Conservation (phyloP, 2,888 invertebrate genomes). For the Macrosiphum euphorbiae region DNA sequence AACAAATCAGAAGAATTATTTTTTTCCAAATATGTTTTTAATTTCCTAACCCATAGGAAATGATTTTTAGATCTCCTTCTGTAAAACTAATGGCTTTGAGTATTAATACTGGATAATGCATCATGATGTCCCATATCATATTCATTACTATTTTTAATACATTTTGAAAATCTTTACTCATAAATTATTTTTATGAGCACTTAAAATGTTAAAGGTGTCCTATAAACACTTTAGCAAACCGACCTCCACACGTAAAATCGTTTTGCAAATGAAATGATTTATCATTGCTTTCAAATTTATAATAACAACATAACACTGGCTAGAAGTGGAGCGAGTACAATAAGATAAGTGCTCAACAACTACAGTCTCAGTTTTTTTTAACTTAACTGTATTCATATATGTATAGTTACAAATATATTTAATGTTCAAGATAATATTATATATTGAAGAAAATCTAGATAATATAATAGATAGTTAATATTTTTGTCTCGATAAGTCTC, state of each 20-base stretch:
- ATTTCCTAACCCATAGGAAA: neutral
- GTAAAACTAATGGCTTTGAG: neutral
- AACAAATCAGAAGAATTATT: neutral
- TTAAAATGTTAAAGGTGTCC: slow-evolving; percentile 16
- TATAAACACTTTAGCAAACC: slow-evolving; percentile 8
- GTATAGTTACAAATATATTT: neutral
- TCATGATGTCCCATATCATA: neutral
- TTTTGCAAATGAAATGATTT: slow-evolving; percentile 19
- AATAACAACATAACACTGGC: neutral
- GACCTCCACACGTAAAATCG: neutral
- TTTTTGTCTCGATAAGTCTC: no score
- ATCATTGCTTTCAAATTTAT: neutral
- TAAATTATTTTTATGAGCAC: slow-evolving; percentile 38
- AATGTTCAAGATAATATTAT: neutral
- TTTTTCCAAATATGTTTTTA: neutral
- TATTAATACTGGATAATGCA: neutral
- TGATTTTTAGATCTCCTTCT: neutral
- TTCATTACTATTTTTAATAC: slow-evolving; percentile 15
- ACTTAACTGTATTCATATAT: neutral
- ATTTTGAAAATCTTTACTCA: slow-evolving; percentile 7
- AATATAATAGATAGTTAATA: no score
- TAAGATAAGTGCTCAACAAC: neutral
- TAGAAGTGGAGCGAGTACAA: neutral
- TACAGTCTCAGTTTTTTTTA: neutral
- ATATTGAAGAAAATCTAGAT: no score